Evolutionary conservation across 2,888 invertebrate genomes (phyloP).

Genomic region (Criorhina ranunculi): DNA sequence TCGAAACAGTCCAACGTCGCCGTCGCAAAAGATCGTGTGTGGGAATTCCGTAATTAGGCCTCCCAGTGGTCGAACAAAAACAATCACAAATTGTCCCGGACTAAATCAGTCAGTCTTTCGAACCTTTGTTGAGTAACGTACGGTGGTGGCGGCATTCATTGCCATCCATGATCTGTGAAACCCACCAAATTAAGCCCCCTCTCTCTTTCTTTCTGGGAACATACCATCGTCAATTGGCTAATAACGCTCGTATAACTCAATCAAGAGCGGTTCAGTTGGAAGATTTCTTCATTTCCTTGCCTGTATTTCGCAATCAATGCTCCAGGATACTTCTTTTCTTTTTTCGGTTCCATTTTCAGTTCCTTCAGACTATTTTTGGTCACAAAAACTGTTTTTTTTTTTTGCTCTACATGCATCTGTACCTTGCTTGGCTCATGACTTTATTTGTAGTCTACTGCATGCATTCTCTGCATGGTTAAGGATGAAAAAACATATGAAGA

Average conservation of each 20-base stretch:
- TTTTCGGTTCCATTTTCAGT: conserved; percentile 25
- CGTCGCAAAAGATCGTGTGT: conserved; percentile 69
- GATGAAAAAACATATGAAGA: conserved; percentile 1
- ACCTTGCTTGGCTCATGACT: conserved; percentile 64
- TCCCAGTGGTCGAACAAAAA: conserved; percentile 74
- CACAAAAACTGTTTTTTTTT: conserved; percentile 53
- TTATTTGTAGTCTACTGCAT: conserved; percentile 64
- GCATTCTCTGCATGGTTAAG: conserved; percentile 15
- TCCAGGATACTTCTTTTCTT: conserved; percentile 32
- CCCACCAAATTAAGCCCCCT: conserved; percentile 70
- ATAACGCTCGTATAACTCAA: conserved; percentile 77
- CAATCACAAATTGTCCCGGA: conserved; percentile 74
- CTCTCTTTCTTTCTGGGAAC: conserved; percentile 48
- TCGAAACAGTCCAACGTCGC: background rate
- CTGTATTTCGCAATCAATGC: conserved; percentile 59
- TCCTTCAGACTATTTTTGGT: conserved; percentile 57
- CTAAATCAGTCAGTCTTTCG: conserved; percentile 70
- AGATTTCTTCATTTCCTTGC: conserved; percentile 72
- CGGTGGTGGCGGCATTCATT: conserved; percentile 69
- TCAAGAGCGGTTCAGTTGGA: conserved; percentile 58
- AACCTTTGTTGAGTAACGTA: conserved; percentile 27
- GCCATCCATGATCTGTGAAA: conserved; percentile 68
- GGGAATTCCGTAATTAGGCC: conserved; percentile 76
- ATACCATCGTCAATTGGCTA: conserved; percentile 74
- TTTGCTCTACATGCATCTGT: conserved; percentile 26